Evolutionary conservation across 1,140 invertebrate species (phyloP).

Genomic region (Calosoma granatense): DNA sequence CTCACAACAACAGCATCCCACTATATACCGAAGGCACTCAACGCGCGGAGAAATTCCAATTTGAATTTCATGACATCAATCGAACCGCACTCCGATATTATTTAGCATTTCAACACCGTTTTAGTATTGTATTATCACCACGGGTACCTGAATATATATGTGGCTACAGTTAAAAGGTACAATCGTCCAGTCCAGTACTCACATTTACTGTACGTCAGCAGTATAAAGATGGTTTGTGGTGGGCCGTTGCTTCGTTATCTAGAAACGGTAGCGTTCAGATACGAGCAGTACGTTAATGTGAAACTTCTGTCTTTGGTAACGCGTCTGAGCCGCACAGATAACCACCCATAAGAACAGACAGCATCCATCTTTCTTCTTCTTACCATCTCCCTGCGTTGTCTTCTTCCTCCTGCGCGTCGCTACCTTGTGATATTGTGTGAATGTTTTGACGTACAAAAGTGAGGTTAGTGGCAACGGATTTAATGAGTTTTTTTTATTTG

Average conservation of each 20-base stretch:
- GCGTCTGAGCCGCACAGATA: constrained; percentile 13
- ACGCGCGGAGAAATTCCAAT: too few relatives aligned
- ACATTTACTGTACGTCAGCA: too few relatives aligned
- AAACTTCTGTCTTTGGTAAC: constrained; percentile 19
- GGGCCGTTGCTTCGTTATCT: constrained; percentile 17
- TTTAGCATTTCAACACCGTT: constrained; percentile 18
- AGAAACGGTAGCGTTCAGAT: constrained; percentile 17
- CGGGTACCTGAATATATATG: constrained; percentile 12
- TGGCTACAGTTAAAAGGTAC: constrained; percentile 15
- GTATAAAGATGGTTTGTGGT: background rate
- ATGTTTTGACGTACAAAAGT: too few relatives aligned
- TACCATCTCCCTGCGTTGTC: too few relatives aligned
- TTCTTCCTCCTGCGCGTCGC: too few relatives aligned
- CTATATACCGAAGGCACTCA: too few relatives aligned
- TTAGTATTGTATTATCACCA: constrained; percentile 18
- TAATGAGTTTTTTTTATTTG: too few relatives aligned
- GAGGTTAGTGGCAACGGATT: too few relatives aligned
- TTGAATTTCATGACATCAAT: background rate
- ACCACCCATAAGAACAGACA: constrained; percentile 14
- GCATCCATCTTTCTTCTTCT: too few relatives aligned
- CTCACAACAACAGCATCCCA: too few relatives aligned
- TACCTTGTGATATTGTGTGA: too few relatives aligned
- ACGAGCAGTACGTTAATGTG: constrained; percentile 17
- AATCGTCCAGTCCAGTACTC: constrained; percentile 9
- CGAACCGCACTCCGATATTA: constrained; percentile 13